phyloP scores from a whole-genome alignment of 1,140 invertebrate species.

The Bombus affinis region DNA sequence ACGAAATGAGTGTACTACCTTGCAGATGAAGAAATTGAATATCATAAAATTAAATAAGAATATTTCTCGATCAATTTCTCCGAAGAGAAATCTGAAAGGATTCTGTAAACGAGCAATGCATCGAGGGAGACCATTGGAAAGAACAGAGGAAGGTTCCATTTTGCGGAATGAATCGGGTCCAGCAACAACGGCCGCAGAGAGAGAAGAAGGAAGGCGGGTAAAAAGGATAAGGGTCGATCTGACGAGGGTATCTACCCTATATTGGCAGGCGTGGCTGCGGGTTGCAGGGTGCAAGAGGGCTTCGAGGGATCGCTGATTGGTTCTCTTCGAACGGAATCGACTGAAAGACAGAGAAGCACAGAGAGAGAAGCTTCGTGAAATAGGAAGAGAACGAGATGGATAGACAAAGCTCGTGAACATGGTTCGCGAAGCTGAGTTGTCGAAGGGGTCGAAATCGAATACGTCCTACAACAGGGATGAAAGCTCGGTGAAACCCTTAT shows the following conservation, averaged over 20 bases:
- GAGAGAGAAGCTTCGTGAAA: slow-evolving; percentile 37
- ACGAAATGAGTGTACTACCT: not conserved
- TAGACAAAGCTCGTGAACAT: slow-evolving; percentile 42
- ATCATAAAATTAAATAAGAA: not conserved
- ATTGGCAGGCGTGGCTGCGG: slow-evolving; percentile 82
- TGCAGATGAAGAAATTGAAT: not conserved
- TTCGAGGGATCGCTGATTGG: slow-evolving; percentile 78
- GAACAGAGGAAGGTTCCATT: slow-evolving; percentile 73
- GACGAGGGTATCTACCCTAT: slow-evolving; percentile 76
- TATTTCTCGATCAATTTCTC: not conserved
- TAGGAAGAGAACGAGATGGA: not conserved
- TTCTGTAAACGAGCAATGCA: not conserved
- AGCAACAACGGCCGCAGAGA: slow-evolving; percentile 60
- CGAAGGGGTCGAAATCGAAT: slow-evolving; percentile 53
- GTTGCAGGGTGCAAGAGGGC: slow-evolving; percentile 73
- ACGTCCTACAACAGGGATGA: slow-evolving; percentile 9
- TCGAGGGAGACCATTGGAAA: slow-evolving; percentile 39
- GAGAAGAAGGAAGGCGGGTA: slow-evolving; percentile 68
- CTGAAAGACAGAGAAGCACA: slow-evolving; percentile 44
- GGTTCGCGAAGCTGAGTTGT: slow-evolving; percentile 47
- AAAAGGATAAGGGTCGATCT: slow-evolving; percentile 77
- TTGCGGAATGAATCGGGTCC: slow-evolving; percentile 79
- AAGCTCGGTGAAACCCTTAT: slow-evolving; percentile 26
- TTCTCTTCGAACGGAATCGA: slow-evolving; percentile 69
- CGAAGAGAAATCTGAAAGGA: not conserved